These are phyloP conservation scores for Tichodroma muraria DNA, from an alignment of 2,113 vertebrate species.

Conservation along the genomic window DNA sequence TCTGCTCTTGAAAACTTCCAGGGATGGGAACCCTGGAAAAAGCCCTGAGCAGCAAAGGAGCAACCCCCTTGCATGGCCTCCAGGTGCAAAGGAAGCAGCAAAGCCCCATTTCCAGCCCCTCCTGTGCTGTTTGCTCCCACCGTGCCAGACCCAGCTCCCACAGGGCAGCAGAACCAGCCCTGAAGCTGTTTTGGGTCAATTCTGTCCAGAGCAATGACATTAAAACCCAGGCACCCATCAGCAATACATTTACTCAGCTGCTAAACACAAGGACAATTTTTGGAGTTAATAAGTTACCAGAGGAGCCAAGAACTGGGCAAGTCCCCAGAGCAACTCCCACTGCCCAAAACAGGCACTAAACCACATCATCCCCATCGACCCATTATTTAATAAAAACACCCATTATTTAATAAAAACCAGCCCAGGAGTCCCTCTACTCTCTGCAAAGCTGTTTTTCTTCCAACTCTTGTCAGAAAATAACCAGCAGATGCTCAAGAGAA, in stretches of 20 bases:
- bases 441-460: background rate
- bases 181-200: fast-evolving
- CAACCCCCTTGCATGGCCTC: fast-evolving
- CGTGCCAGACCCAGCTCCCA: background rate
- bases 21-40: background rate
- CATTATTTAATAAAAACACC: background rate
- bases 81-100: background rate
- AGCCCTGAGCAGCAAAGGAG: background rate
- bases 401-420: background rate
- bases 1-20: background rate
- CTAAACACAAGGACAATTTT: background rate
- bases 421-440: background rate
- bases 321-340: background rate
- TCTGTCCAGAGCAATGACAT: background rate
- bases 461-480: background rate
- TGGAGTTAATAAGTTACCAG: conserved; percentile 24
- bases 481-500: background rate
- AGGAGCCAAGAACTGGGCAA: background rate
- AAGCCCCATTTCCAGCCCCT: background rate
- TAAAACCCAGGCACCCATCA: background rate
- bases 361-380: background rate
- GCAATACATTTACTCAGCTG: background rate
- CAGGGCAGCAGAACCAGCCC: background rate
- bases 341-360: background rate
- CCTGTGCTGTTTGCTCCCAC: fast-evolving